Evolutionary conservation across 1,140 invertebrate species (phyloP), one percentile per base, ranked within the genome.

Genomic region (Eupeodes corollae): DNA sequence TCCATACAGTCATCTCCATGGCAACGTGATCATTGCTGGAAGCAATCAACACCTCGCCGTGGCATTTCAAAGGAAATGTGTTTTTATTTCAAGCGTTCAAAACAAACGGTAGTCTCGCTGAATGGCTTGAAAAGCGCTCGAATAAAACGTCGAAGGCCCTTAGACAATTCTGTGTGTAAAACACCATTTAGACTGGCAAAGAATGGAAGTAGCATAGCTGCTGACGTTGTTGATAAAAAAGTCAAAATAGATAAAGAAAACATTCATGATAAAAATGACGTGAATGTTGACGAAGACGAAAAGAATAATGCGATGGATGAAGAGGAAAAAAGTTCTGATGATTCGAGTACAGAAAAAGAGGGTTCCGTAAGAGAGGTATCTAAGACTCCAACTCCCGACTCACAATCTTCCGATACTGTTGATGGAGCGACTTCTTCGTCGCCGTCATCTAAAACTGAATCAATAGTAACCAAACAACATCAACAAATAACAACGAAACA

Each of bases 1-100:
- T 90, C 86, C 32, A 77, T 89, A 55, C 85, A 89, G 60, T 89
- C 86, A 38, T 90, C 86, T 56, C 86, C 86, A 47, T 88, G 86
- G 84, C 84, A 87, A 67, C 75, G 86, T 51, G 86, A 91, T 68
- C 86, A 88, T 64, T 82, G 81, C 57, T 90, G 86, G 84, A 90
- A 90, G 63, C 86, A 90, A 68, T 71, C 75, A 26, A 72, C 76
- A 52, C 86, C 88, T 31, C 77, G 79, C 47, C 77, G 77, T 32
- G 79, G 80, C 61, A 72, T 82, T 40, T 84, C 82, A 48, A 79
- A 76, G 57, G 80, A 85, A 67, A 74, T 88, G 68, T 75, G 78
- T 56, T 79, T 88, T 56, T 82, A 77, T 57, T 87, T 84, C 65
- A 74, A 77, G 57, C 73, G 81, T 47, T 77, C 78, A 26, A 70